phyloP scores from a whole-genome alignment of 2,113 vertebrate genomes.

The Salvator merianae region DNA sequence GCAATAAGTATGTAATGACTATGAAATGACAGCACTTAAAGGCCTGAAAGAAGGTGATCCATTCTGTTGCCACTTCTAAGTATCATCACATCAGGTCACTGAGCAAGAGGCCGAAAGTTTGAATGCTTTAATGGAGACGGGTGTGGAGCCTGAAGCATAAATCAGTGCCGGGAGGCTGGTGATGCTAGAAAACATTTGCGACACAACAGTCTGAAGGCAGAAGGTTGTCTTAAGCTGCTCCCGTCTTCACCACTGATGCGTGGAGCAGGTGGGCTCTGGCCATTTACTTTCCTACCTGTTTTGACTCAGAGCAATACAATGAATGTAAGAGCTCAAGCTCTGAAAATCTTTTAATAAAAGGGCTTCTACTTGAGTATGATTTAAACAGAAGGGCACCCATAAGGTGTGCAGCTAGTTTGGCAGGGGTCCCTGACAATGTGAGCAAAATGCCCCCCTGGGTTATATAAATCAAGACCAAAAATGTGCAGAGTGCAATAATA shows the following conservation, averaged over 20 bases:
- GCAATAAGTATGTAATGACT: neutral
- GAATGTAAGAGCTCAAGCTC: neutral
- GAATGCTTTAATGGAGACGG: constrained; percentile 9
- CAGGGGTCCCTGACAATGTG: too few relatives aligned
- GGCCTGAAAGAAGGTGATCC: neutral
- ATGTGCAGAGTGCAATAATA: too few relatives aligned
- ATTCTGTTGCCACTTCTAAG: constrained; percentile 2
- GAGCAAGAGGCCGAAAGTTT: neutral
- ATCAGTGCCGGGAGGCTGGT: neutral
- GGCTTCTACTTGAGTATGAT: neutral
- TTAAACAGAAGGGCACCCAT: neutral
- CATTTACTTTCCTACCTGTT: neutral
- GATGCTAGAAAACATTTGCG: neutral
- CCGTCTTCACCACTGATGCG: neutral
- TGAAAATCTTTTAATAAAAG: neutral
- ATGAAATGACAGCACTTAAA: neutral
- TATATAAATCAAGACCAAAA: too few relatives aligned
- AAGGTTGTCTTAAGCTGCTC: neutral
- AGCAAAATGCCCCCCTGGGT: too few relatives aligned
- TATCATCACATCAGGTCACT: neutral
- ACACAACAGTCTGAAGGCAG: too few relatives aligned
- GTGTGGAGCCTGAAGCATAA: neutral
- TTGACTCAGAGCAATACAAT: neutral
- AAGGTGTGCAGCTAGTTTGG: neutral
- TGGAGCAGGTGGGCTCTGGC: neutral